These are phyloP conservation scores for Plebejus melissa DNA, from an alignment of 2,888 invertebrate genomes.

Conservation along the genomic window DNA sequence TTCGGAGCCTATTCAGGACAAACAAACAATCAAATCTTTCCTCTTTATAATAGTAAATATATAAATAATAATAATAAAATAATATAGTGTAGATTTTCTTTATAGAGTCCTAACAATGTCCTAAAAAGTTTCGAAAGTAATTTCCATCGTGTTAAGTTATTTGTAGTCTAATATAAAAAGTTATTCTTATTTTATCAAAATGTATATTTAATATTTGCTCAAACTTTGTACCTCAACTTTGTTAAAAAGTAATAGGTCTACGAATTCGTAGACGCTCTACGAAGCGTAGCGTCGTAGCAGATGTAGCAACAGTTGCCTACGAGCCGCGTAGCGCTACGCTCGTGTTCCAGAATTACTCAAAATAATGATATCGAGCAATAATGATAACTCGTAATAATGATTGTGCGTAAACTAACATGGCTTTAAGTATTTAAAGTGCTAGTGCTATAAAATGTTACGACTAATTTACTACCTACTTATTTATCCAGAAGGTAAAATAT, in stretches of 20 bases:
- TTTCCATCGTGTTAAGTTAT: not conserved
- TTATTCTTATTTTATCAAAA: not conserved
- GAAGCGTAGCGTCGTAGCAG: conserved; percentile 38
- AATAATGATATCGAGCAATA: conserved; percentile 16
- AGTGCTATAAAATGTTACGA: conserved; percentile 47
- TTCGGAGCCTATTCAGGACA: no score
- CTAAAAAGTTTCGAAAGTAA: not conserved
- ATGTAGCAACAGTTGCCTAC: conserved; percentile 70
- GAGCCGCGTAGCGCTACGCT: conserved; percentile 56
- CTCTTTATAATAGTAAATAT: no score
- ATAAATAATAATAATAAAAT: no score
- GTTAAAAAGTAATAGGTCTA: conserved; percentile 12
- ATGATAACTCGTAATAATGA: conserved; percentile 16
- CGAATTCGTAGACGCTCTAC: conserved; percentile 29
- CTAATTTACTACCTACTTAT: conserved; percentile 46
- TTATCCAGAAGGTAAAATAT: conserved; percentile 52
- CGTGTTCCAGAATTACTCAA: conserved; percentile 40
- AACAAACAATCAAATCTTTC: no score
- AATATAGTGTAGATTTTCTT: not conserved
- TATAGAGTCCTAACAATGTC: not conserved
- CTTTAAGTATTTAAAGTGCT: not conserved
- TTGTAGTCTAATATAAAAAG: not conserved
- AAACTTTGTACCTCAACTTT: not conserved
- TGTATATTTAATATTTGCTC: conserved; percentile 13
- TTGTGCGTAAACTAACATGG: not conserved